Percentiles rank a stretch among this genome's conserved stretches.
Conservation (phyloP, 2,113 vertebrate species). For the Gallinago media region DNA sequence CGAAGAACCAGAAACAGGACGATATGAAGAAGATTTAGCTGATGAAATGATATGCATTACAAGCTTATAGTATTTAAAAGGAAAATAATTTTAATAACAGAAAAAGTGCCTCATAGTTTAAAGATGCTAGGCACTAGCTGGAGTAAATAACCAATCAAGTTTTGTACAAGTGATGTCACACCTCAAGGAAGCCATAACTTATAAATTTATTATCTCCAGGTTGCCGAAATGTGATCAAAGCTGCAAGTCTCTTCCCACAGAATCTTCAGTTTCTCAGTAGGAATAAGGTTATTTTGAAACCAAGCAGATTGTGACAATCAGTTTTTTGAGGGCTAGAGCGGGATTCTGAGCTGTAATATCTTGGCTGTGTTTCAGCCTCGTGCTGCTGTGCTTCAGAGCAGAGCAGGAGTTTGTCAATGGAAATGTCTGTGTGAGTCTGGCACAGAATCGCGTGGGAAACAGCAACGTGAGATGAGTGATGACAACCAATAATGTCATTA, state of each 20-base stretch:
- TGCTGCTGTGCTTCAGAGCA: constrained; percentile 25
- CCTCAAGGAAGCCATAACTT: constrained; percentile 80
- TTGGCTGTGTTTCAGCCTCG: constrained; percentile 24
- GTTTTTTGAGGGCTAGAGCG: constrained; percentile 31
- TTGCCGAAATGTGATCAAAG: constrained; percentile 27
- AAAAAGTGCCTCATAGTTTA: constrained; percentile 92
- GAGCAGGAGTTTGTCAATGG: constrained; percentile 11
- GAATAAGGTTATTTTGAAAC: constrained; percentile 18
- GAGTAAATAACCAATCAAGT: constrained; percentile 68
- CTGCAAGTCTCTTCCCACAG: constrained; percentile 15
- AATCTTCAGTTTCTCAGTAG: constrained; percentile 9
- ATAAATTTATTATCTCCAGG: constrained; percentile 51
- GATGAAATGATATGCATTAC: constrained; percentile 99
- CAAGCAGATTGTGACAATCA: constrained; percentile 58
- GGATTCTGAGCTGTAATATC: constrained; percentile 56
- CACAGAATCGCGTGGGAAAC: constrained; percentile 7
- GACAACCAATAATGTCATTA: constrained; percentile 92
- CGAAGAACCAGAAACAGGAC: constrained; percentile 88
- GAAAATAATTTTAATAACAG: constrained; percentile 82
- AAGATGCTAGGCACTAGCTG: constrained; percentile 86
- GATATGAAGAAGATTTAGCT: constrained; percentile 96
- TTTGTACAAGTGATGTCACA: constrained; percentile 70
- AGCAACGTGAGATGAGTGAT: constrained; percentile 78
- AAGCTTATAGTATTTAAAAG: constrained; percentile 90
- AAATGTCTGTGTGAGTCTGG: not conserved